These are phyloP conservation scores for Halocynthia aurantium DNA, from an alignment of 23 tunicate genomes.

Conservation along the genomic window DNA sequence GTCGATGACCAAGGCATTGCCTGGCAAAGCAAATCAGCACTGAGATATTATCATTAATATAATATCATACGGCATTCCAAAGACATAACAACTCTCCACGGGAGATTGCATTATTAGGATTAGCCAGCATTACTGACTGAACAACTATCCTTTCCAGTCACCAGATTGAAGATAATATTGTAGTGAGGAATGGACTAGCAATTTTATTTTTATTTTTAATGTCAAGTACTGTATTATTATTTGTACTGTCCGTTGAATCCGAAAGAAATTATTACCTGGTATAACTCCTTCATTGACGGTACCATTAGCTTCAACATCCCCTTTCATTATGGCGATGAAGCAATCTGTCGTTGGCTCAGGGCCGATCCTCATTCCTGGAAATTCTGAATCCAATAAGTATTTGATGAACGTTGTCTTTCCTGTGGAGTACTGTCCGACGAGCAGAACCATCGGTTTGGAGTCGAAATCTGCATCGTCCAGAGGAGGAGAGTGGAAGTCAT, in stretches of 20 bases:
- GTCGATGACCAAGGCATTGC: constrained; percentile 97
- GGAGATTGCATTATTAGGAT: too few species aligned
- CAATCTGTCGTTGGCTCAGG: constrained; percentile 99
- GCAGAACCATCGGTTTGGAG: constrained; percentile 94
- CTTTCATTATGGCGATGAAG: constrained; percentile 90
- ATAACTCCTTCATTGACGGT: constrained; percentile 84
- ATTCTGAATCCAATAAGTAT: constrained; percentile 88
- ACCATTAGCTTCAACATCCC: constrained; percentile 65
- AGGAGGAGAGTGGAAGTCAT: constrained; percentile 94
- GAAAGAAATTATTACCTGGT: constrained; percentile 27
- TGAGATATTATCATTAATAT: too few species aligned
- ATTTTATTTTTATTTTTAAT: too few species aligned
- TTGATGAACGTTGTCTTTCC: constrained; percentile 98
- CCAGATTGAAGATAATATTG: too few species aligned
- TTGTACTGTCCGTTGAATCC: too few species aligned
- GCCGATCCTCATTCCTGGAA: constrained; percentile 99
- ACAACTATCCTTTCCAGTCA: too few species aligned
- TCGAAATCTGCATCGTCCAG: constrained; percentile 98
- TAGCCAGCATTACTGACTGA: too few species aligned
- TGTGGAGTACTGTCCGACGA: constrained; percentile 97
- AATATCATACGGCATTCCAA: too few species aligned
- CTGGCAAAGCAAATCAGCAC: constrained; percentile 1
- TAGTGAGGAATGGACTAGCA: too few species aligned
- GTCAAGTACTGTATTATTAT: too few species aligned
- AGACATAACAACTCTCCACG: too few species aligned